Base-by-base conservation (phyloP, 2,113 vertebrate species). In the Taurulus bubalis region DNA sequence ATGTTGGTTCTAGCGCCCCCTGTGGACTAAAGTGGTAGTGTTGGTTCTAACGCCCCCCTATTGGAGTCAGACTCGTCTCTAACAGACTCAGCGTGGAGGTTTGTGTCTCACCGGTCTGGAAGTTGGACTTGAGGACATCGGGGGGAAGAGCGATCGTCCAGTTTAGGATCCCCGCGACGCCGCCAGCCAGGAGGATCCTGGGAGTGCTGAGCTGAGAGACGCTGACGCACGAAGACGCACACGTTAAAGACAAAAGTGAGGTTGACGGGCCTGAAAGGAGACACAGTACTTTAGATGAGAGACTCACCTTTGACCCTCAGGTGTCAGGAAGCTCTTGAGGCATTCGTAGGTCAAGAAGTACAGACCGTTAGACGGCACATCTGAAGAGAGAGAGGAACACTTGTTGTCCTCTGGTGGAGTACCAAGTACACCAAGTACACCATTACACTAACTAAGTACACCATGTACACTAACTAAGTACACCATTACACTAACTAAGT, bases 51-150 rank as follows among this genome's bases (percentile, higher is more conserved):
- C 30, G 30, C 30, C 30, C 30, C 30, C 30, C 4, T n/a, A n/a
- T n/a, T n/a, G n/a, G n/a, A n/a, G 8, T 1, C 9, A n/a, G 9
- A 15, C 36, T 38, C 8, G 8, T 38, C 36, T 38, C 7, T 38
- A 38, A 38, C 36, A 38, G 36, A 38, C 24, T 67, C 24, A 60
- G 45, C 15, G 55, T 34, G 6, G 3, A 77, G 53, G 8, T 24
- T 10, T 2, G 8, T 4, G 58, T 55, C 74, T 83, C 51, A 95
- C 95, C 95, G 74, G 95, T 95, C 87, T 95, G 95, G 83, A 94
- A 95, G 69, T 95, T 95, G 53, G 95, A 95, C 26, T 96, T 96
- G 10, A 96, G 92, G 66, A 96, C 95, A 10, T 96, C 95, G 10
- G 94, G 90, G 1, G 95, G 95, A 12, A 96, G 91, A n/a, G 95